phyloP scores from a whole-genome alignment of 2,797 vertebrate genomes.

The Mus minutoides region DNA sequence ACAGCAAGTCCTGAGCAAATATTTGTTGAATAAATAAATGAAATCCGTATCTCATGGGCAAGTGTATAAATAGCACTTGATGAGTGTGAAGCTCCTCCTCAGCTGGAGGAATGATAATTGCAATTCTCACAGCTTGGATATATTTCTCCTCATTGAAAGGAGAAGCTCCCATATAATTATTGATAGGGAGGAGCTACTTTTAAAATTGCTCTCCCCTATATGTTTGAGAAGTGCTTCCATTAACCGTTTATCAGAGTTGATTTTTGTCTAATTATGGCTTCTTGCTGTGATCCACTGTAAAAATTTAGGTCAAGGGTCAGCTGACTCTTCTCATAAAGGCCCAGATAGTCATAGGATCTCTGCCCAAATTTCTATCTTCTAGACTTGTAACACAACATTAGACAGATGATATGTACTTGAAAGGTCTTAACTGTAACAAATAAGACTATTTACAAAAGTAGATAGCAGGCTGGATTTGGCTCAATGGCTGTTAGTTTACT shows the following conservation, averaged over 20 bases:
- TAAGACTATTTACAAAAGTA: constrained; percentile 43
- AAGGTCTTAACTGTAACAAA: background rate
- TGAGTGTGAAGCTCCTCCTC: background rate
- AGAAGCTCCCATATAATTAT: constrained; percentile 33
- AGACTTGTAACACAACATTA: background rate
- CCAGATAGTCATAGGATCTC: background rate
- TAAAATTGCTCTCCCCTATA: background rate
- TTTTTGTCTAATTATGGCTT: constrained; percentile 36
- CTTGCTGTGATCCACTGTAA: background rate
- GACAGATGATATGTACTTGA: background rate
- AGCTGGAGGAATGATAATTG: background rate
- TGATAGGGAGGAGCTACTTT: constrained; percentile 35
- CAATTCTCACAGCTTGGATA: background rate
- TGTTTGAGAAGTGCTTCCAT: constrained; percentile 18
- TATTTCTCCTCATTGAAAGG: background rate
- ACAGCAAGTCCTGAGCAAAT: constrained; percentile 33
- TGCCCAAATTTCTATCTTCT: constrained; percentile 31
- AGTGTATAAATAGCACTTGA: background rate
- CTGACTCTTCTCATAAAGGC: background rate
- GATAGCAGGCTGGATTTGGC: background rate
- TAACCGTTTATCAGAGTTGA: background rate
- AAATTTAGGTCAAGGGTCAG: constrained; percentile 28
- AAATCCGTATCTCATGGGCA: background rate
- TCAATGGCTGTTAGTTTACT: background rate
- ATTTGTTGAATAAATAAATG: constrained; percentile 8